Conservation (phyloP, 2,888 invertebrate genomes). For the Cheilosia impressa region DNA sequence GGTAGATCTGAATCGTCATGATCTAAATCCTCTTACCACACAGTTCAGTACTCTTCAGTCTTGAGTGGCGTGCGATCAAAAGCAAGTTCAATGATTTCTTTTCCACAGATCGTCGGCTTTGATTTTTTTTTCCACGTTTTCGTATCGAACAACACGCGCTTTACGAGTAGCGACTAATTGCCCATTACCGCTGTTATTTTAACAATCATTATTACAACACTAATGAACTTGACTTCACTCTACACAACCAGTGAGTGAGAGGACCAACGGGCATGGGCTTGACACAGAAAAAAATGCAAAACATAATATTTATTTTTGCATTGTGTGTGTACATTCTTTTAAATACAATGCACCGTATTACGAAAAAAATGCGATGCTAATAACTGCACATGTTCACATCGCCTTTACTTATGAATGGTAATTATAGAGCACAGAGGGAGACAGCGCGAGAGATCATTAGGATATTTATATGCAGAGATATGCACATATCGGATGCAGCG, state of each 20-base stretch:
- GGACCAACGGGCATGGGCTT: constrained; percentile 35
- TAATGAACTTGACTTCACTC: constrained; percentile 68
- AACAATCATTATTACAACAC: constrained; percentile 52
- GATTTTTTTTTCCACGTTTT: neutral
- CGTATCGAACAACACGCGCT: constrained; percentile 34
- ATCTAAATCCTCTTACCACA: constrained; percentile 64
- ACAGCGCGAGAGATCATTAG: constrained; percentile 16
- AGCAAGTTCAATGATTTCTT: constrained; percentile 72
- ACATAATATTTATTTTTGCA: constrained; percentile 14
- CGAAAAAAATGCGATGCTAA: neutral
- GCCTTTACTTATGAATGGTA: constrained; percentile 65
- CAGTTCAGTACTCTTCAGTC: constrained; percentile 54
- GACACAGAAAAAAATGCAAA: constrained; percentile 42
- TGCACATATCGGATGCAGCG: constrained; percentile 19
- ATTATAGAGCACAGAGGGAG: constrained; percentile 38
- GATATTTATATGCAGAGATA: constrained; percentile 5
- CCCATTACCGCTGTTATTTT: constrained; percentile 43
- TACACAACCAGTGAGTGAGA: neutral
- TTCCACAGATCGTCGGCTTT: constrained; percentile 22
- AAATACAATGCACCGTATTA: neutral
- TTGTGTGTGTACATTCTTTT: constrained; percentile 22
- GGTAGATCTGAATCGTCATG: constrained; percentile 28
- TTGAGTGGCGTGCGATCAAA: constrained; percentile 14
- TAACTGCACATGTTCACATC: constrained; percentile 20
- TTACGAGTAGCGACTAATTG: constrained; percentile 37